Evolutionary conservation across 2,113 vertebrate genomes (phyloP).

Genomic region (Cervus canadensis): DNA sequence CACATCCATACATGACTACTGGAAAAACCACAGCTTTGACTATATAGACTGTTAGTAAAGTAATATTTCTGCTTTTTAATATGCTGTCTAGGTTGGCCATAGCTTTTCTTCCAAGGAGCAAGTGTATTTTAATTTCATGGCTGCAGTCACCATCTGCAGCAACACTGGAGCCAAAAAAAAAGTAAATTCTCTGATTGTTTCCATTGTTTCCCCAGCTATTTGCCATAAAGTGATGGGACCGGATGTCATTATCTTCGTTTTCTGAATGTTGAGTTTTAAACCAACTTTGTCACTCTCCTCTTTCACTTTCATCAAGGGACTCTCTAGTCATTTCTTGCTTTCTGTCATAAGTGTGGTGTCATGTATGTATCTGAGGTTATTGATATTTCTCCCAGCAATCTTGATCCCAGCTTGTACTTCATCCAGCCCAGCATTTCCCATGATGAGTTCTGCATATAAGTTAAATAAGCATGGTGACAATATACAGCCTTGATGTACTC

Average conservation of each 20-base stretch:
- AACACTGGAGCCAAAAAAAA: background rate
- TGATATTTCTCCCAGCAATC: background rate
- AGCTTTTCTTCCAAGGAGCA: background rate
- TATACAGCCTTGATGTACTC: background rate
- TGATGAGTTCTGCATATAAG: background rate
- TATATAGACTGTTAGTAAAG: background rate
- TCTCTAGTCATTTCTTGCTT: background rate
- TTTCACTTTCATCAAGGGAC: background rate
- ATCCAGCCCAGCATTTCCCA: background rate
- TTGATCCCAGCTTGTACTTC: background rate
- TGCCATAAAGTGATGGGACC: background rate
- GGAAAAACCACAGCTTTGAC: background rate
- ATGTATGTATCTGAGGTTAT: background rate
- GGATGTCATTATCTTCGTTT: rapidly evolving
- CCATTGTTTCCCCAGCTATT: background rate
- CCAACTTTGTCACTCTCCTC: background rate
- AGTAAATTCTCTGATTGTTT: background rate
- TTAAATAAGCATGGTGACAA: background rate
- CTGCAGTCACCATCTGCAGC: background rate
- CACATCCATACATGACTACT: background rate
- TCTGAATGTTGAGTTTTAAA: background rate
- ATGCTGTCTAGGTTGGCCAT: background rate
- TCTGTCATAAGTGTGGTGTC: background rate
- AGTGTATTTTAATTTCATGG: background rate
- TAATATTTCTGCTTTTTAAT: background rate